phyloP scores from a whole-genome alignment of 2,113 vertebrate genomes.

The Donacobius atricapilla region DNA sequence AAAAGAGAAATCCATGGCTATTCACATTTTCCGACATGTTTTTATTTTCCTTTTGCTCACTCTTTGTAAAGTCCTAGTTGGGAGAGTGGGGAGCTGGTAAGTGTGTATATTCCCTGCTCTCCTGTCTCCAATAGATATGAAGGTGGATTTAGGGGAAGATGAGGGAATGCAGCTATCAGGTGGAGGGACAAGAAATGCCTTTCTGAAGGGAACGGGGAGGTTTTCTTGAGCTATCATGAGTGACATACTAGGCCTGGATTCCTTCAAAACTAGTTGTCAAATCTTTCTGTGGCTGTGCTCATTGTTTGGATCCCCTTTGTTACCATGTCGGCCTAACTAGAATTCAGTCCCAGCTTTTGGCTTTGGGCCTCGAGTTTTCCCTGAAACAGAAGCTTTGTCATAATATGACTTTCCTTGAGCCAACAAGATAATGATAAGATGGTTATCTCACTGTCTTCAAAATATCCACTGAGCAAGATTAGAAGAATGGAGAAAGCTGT shows the following conservation, averaged over 20 bases:
- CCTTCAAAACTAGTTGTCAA: neutral
- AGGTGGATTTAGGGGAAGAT: neutral
- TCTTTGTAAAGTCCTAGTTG: neutral
- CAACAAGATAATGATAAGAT: neutral
- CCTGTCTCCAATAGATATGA: accelerated
- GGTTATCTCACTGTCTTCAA: neutral
- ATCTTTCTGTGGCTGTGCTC: neutral
- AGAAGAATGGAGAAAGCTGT: neutral
- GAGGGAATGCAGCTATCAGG: neutral
- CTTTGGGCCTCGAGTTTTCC: neutral
- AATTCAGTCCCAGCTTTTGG: neutral
- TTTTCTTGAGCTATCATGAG: neutral
- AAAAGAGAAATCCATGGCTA: neutral
- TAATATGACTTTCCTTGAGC: neutral
- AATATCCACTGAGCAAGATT: neutral
- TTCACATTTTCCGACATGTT: neutral
- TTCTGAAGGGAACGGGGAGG: neutral
- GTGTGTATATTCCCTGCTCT: neutral
- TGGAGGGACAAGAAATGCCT: neutral
- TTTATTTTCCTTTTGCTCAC: neutral
- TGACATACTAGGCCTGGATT: neutral
- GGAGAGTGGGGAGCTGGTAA: neutral
- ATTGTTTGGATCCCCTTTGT: neutral
- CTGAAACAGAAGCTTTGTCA: conserved; percentile 2
- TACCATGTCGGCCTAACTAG: neutral